These are phyloP conservation scores for Phoeniculus purpureus DNA, from an alignment of 2,797 vertebrate genomes.

Conservation along the genomic window DNA sequence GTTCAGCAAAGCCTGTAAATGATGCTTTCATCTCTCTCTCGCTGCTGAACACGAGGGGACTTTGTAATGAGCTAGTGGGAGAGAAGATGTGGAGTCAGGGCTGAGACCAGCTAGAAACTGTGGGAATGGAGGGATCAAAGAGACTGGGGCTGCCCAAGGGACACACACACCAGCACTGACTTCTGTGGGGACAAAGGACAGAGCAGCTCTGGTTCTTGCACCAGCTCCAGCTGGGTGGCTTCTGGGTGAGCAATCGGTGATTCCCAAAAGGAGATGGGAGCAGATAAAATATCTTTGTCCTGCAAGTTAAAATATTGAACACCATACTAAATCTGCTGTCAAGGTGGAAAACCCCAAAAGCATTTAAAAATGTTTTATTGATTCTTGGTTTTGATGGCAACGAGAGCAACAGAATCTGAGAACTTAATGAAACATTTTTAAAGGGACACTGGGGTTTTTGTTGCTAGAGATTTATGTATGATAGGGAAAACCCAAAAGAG, in stretches of 20 bases:
- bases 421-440: not conserved
- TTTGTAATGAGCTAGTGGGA: not conserved
- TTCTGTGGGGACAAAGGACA: not conserved
- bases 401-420: not conserved
- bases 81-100: not conserved
- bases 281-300: accelerated
- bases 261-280: not conserved
- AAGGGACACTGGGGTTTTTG: not conserved
- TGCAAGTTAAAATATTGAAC: not conserved
- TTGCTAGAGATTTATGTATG: constrained; percentile 23
- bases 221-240: not conserved
- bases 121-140: not conserved
- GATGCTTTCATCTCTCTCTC: not conserved
- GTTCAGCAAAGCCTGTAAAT: constrained; percentile 32
- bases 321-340: not conserved
- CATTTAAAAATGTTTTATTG: not conserved
- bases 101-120: not conserved
- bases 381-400: not conserved
- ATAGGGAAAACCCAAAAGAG: not conserved
- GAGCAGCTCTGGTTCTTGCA: not conserved
- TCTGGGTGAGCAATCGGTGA: not conserved
- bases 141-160: not conserved
- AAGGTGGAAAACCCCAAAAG: not conserved
- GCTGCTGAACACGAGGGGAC: not conserved
- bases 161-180: accelerated